Evolutionary conservation across 1,140 invertebrate genomes (phyloP).

Genomic region (Microplitis mediator): DNA sequence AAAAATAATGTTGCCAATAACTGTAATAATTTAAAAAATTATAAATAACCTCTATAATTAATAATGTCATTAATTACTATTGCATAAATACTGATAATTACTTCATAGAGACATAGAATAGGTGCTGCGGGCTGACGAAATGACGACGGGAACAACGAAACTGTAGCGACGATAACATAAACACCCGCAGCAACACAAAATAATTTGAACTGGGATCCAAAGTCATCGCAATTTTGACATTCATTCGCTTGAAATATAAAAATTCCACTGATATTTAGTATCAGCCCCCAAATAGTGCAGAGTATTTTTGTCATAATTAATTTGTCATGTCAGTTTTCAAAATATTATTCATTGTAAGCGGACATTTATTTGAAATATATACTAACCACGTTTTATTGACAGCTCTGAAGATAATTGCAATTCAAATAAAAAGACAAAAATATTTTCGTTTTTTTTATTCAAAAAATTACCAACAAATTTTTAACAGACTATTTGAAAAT

Average conservation of each 20-base stretch:
- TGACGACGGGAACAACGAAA: conserved; percentile 38
- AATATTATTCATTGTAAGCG: not conserved
- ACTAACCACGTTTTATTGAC: not conserved
- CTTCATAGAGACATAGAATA: conserved; percentile 46
- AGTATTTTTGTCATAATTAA: conserved; percentile 41
- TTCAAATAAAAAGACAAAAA: not conserved
- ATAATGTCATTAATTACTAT: not conserved
- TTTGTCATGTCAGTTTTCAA: not conserved
- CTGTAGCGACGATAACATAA: conserved; percentile 41
- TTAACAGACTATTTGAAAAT: too few species aligned
- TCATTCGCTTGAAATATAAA: conserved; percentile 37
- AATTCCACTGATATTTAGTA: too few species aligned
- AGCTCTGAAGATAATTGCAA: conserved; percentile 11
- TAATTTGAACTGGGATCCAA: conserved; percentile 38
- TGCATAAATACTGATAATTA: conserved; percentile 25
- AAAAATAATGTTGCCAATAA: conserved; percentile 47
- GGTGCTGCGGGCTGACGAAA: conserved; percentile 35
- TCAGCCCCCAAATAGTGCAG: conserved; percentile 40
- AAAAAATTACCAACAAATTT: not conserved
- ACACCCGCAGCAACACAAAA: conserved; percentile 42
- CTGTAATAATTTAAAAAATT: conserved; percentile 30
- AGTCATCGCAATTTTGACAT: conserved; percentile 35
- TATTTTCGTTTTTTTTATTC: not conserved
- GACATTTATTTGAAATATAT: not conserved
- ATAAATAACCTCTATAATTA: not conserved